Conservation (phyloP, 2,113 vertebrate species). For the Neotragus pygmaeus region DNA sequence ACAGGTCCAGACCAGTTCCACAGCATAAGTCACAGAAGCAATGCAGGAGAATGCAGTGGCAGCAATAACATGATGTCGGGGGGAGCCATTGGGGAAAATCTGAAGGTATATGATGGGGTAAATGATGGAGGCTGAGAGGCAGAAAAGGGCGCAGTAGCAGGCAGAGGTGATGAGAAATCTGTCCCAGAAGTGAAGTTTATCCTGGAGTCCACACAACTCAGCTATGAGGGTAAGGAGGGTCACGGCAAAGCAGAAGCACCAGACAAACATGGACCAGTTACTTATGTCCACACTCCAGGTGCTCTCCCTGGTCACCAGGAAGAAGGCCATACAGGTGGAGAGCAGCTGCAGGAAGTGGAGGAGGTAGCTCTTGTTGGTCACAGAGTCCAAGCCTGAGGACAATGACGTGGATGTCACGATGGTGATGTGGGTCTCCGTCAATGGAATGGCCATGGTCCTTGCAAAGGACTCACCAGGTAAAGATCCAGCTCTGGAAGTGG, state of each 20-base stretch:
- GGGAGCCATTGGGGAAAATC: not conserved
- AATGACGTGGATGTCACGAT: not conserved
- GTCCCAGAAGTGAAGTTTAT: not conserved
- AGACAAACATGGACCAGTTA: conserved; percentile 69
- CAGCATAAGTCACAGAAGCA: conserved; percentile 84
- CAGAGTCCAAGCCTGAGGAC: not conserved
- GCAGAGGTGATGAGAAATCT: not conserved
- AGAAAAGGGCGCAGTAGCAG: not conserved
- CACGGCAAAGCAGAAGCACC: not conserved
- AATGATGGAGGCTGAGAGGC: not conserved
- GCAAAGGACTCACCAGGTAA: not conserved
- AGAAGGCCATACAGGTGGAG: conserved; percentile 89
- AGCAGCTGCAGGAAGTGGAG: conserved; percentile 83
- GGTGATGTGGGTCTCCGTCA: not conserved
- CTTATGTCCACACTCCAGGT: conserved; percentile 55
- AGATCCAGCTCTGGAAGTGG: not conserved
- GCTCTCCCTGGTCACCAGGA: conserved; percentile 81
- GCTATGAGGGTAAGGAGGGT: not conserved
- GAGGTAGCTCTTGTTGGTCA: conserved; percentile 72
- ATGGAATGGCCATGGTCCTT: not conserved
- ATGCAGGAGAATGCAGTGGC: conserved; percentile 87
- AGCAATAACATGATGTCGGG: conserved; percentile 78
- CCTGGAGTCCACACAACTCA: not conserved
- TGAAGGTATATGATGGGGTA: not conserved
- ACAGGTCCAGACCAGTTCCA: conserved; percentile 85